Evolutionary conservation across 2,888 invertebrate species (phyloP).

Genomic region (Trachelus troglodyta): DNA sequence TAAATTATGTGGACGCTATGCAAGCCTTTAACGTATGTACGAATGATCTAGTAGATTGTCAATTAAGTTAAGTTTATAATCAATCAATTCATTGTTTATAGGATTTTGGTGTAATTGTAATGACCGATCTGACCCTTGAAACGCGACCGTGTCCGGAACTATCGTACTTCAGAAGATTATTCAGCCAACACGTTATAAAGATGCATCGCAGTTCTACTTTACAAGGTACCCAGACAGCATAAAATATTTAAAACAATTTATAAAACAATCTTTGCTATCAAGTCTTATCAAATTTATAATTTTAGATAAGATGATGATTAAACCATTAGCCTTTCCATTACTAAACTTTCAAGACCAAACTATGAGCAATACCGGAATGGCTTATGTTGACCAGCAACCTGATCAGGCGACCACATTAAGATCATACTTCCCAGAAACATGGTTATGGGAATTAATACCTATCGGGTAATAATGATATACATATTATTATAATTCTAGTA

Average conservation of each 20-base stretch:
- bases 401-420: conserved; percentile 57
- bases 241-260: no score
- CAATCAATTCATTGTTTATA: conserved; percentile 58
- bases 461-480: conserved; percentile 58
- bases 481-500: not conserved
- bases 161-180: conserved; percentile 29
- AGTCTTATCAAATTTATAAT: no score
- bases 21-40: conserved; percentile 64
- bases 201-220: no score
- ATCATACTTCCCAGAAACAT: conserved; percentile 72
- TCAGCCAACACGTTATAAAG: conserved; percentile 10
- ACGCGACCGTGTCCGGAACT: conserved; percentile 67
- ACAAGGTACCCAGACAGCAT: no score
- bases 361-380: conserved; percentile 46
- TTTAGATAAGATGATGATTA: no score
- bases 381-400: conserved; percentile 51
- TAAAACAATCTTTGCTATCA: no score
- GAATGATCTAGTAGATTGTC: not conserved
- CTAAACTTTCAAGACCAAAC: conserved; percentile 35
- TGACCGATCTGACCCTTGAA: conserved; percentile 69
- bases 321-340: conserved; percentile 51
- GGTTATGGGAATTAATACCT: conserved; percentile 74
- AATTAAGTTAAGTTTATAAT: conserved; percentile 24
- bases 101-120: conserved; percentile 69
- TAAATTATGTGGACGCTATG: conserved; percentile 62